Percentiles rank a stretch among this genome's conserved stretches.
phyloP scores from a whole-genome alignment of 2,888 invertebrate species.

The Ashinkailepas kermadecensis region DNA sequence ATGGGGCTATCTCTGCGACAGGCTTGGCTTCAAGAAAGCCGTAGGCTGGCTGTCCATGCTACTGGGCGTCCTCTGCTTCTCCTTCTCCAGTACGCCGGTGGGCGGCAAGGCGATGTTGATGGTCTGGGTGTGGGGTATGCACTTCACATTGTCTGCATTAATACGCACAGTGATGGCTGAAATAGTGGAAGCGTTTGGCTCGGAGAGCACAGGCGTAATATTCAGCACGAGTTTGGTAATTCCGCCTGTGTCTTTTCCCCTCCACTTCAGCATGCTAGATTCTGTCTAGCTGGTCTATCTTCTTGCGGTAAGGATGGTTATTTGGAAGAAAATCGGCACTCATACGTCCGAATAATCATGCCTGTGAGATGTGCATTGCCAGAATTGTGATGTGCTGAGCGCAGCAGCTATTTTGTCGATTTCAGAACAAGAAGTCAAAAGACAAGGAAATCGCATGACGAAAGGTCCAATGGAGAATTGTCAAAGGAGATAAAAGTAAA shows the following conservation, averaged over 20 bases:
- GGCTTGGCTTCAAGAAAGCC: constrained; percentile 33
- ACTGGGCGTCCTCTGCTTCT: constrained; percentile 34
- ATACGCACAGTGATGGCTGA: constrained; percentile 42
- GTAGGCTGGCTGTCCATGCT: constrained; percentile 34
- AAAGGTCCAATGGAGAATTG: too few relatives aligned
- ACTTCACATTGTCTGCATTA: constrained; percentile 39
- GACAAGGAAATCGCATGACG: too few relatives aligned
- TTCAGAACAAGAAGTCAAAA: too few relatives aligned
- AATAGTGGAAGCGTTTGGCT: constrained; percentile 40
- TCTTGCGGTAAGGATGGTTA: too few relatives aligned
- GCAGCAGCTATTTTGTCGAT: too few relatives aligned
- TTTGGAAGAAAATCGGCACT: too few relatives aligned
- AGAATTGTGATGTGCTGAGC: too few relatives aligned
- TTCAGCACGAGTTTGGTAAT: background rate
- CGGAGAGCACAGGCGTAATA: background rate
- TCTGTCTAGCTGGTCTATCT: too few relatives aligned
- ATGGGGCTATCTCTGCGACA: constrained; percentile 42
- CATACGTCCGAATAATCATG: too few relatives aligned
- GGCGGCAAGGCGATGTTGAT: constrained; percentile 38
- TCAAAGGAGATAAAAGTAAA: too few relatives aligned
- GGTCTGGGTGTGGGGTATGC: constrained; percentile 40
- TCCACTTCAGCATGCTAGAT: too few relatives aligned
- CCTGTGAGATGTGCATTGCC: too few relatives aligned
- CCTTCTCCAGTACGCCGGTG: constrained; percentile 36
- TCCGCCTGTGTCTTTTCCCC: background rate